Base-by-base conservation (phyloP, 2,888 invertebrate genomes). In the Ectobius pallidus region DNA sequence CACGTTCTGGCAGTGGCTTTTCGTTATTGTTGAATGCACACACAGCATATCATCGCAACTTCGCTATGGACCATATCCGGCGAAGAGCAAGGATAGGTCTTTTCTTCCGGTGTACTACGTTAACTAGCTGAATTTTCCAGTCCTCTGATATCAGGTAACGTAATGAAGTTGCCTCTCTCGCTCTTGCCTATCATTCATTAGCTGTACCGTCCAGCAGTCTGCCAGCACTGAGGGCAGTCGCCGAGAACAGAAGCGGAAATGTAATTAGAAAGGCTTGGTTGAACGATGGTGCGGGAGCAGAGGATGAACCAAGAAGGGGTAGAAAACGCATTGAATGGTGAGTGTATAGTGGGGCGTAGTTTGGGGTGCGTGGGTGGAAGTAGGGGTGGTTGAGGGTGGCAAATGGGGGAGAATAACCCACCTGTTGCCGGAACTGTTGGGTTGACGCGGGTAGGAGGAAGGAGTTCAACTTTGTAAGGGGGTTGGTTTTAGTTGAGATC, bases 191-290 rank as follows among this genome's bases (percentile, higher is more conserved):
- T 34, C 34, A n/a, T n/a, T n/a, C n/a, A 34, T 34, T 34, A 34
- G 34, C 34, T 34, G 7, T 7, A 25, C 25, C 55, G 55, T 20
- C 49, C 27, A 30, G 68, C 16, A 25, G 49, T n/a, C n/a, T n/a
- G n/a, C n/a, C n/a, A n/a, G n/a, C n/a, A n/a, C n/a, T n/a, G n/a
- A n/a, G n/a, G 52, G 39, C 39, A 34, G 58, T 42, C 42, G 22
- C 18, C 32, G 52, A 25, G 32, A 58, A 44, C 42, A 42, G 70
- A 39, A 39, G 65, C 63, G 67, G 71, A 71, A 71, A 71, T 67
- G 71, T 30, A 65, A 71, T 71, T 71, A 71, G 58, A 71, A 71
- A 49, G 55, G 71, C 67, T 55, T 71, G 67, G 55, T 39, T 71
- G 71, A 71, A 69, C 34, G 52, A 6, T 46, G 18, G 46, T n/a